These are phyloP conservation scores for Drosophila peninsularis DNA, from an alignment of 2,888 invertebrate genomes.

Conservation along the genomic window DNA sequence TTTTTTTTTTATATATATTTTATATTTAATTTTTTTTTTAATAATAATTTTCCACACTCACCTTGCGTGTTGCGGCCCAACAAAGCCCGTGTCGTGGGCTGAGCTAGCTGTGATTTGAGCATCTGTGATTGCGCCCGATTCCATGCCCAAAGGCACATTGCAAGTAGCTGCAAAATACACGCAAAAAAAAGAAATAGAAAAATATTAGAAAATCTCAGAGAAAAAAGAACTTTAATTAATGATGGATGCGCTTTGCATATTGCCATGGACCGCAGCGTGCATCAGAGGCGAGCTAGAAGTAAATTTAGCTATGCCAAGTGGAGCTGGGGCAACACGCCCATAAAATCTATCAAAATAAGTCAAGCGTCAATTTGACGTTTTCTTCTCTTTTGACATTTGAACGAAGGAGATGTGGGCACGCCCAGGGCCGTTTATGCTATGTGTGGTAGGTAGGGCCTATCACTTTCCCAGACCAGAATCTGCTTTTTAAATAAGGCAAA, in stretches of 20 bases:
- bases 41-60: constrained; percentile 84
- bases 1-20: not conserved
- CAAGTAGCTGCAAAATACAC: constrained; percentile 87
- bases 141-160: constrained; percentile 91
- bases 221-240: constrained; percentile 52
- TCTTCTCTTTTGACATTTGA: constrained; percentile 47
- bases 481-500: constrained; percentile 50
- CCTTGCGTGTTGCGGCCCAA: constrained; percentile 93
- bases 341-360: constrained; percentile 81
- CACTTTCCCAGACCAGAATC: constrained; percentile 39
- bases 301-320: constrained; percentile 49
- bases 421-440: constrained; percentile 24
- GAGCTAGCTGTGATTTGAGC: constrained; percentile 92
- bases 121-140: constrained; percentile 91
- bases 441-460: constrained; percentile 36
- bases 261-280: constrained; percentile 1
- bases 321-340: constrained; percentile 47
- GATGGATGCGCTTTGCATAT: constrained; percentile 34
- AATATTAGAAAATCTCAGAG: constrained; percentile 19
- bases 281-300: constrained; percentile 20
- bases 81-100: constrained; percentile 91
- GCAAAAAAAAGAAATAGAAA: constrained; percentile 13
- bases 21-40: not conserved
- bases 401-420: constrained; percentile 21
- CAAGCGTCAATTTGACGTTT: constrained; percentile 69